phyloP scores from a whole-genome alignment of 1,140 invertebrate species.

The Tetramorium parvispinum region DNA sequence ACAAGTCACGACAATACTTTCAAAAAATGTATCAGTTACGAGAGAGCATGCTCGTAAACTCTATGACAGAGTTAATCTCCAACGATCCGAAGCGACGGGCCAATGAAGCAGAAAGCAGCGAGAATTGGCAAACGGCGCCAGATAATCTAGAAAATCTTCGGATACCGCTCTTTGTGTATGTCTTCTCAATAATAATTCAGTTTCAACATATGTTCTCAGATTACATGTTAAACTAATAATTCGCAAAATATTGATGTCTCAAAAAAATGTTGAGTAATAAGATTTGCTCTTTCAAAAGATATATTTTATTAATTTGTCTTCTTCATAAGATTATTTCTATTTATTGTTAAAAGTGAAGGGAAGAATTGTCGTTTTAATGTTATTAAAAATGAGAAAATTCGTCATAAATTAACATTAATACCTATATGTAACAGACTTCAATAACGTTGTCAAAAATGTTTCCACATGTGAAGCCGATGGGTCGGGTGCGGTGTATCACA shows the following conservation, averaged over 20 bases:
- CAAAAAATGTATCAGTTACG: constrained; percentile 66
- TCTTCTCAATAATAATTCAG: neutral
- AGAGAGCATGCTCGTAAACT: constrained; percentile 74
- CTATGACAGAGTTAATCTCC: constrained; percentile 67
- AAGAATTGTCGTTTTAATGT: neutral
- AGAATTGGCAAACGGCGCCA: constrained; percentile 66
- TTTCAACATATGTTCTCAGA: neutral
- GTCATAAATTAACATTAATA: neutral
- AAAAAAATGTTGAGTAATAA: constrained; percentile 15
- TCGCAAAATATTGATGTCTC: neutral
- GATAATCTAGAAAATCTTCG: constrained; percentile 3
- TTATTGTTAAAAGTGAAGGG: neutral
- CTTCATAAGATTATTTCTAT: neutral
- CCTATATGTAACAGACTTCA: neutral
- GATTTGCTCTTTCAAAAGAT: neutral
- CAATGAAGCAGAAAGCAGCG: constrained; percentile 68
- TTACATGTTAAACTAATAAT: neutral
- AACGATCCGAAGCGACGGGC: constrained; percentile 63
- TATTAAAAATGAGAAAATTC: neutral
- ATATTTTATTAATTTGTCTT: neutral
- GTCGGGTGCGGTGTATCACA: neutral
- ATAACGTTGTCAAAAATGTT: constrained; percentile 13
- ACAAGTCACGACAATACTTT: constrained; percentile 40
- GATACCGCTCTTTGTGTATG: neutral
- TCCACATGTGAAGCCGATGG: neutral